Evolutionary conservation across 2,113 vertebrate genomes (phyloP).

Genomic region (Cranoglanis bouderius): DNA sequence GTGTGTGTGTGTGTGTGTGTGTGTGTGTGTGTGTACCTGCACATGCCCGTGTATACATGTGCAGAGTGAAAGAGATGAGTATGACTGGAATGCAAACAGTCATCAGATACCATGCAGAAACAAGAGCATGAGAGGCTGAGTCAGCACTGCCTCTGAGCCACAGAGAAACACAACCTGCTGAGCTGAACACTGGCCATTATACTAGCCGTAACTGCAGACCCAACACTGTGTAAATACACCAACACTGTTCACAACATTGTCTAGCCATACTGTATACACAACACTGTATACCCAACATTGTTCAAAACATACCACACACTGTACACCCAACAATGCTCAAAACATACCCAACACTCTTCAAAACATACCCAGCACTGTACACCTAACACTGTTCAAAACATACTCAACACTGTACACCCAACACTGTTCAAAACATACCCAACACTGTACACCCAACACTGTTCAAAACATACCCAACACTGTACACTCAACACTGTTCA

Average conservation of each 20-base stretch:
- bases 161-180: conserved; percentile 23
- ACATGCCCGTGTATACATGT: neutral
- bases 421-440: neutral
- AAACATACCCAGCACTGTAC: neutral
- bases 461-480: neutral
- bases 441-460: neutral
- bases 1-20: conserved; percentile 5
- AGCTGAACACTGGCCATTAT: neutral
- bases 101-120: conserved; percentile 48
- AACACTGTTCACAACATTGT: neutral
- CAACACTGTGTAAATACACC: neutral
- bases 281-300: neutral
- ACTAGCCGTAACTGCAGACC: neutral
- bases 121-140: conserved; percentile 45
- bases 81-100: conserved; percentile 50
- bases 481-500: neutral
- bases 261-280: neutral
- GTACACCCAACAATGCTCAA: neutral
- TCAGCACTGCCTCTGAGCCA: conserved; percentile 39
- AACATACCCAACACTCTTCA: neutral
- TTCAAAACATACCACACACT: neutral
- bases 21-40: neutral
- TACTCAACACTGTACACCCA: neutral
- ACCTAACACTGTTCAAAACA: neutral
- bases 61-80: neutral